Evolutionary conservation across 2,797 vertebrate genomes (phyloP), one percentile per base, ranked within the genome.

Genomic region (Acanthiza pusilla): DNA sequence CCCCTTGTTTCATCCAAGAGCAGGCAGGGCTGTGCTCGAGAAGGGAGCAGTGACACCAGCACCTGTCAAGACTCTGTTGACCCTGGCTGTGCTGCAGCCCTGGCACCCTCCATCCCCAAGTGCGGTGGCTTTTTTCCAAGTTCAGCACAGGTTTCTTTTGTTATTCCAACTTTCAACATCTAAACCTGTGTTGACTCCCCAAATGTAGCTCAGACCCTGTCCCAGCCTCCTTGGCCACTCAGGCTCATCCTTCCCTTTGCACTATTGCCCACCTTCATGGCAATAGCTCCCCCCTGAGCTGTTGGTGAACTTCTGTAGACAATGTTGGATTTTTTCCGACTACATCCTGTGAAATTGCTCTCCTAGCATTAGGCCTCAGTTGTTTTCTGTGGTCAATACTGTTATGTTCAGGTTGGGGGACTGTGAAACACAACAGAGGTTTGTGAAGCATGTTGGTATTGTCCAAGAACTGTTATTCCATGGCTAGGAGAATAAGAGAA

Each of bases 21-120:
- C 16, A 3, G 32, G 19, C 19, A 26, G 16, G 43, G 53, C 66
- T 51, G 77, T 2, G 3, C 60, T 25, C 7, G 3, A 29, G 34
- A 68, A 61, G 23, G 40, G 11, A 81, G 34, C 32, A 30, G 78
- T 34, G 73, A 7, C 51, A 29, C 42, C 5, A 7, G 27, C 50
- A 18, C 22, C 2, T 15, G 1, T 9, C 9, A 51, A n/a, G 26
- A 26, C 42, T 68, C 42, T 0, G 0, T 12, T 60, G 47, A 42
- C 2, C 5, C 61, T 61, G 73, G n/a, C 50, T 22, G 32, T 65
- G 74, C 78, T 74, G 74, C 73, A 77, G 66, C 55, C 55, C 55
- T 68, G 36, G 36, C 47, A 70, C 26, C 9, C 38, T 51, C 75
- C 2, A 1, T 30, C 34, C 70, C n/a, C 16, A 27, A 3, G 16